phyloP scores from a whole-genome alignment of 2,888 invertebrate genomes.

The Ectemnius lituratus region DNA sequence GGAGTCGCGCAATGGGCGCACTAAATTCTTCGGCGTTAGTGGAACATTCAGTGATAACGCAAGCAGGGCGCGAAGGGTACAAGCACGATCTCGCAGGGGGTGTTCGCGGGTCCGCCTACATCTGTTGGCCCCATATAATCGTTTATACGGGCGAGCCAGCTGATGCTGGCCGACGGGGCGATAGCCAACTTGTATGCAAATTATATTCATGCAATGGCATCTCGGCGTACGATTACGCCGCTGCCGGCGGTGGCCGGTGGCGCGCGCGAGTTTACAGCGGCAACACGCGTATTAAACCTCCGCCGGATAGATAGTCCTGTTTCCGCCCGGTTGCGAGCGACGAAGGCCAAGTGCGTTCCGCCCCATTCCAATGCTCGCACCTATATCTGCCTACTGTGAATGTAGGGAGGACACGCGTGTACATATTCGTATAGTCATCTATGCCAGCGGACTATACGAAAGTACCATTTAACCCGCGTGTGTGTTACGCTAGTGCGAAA shows the following conservation, averaged over 20 bases:
- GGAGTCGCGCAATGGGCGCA: too few relatives aligned
- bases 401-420: too few relatives aligned
- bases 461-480: background rate
- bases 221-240: conserved; percentile 72
- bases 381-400: background rate
- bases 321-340: conserved; percentile 66
- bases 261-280: conserved; percentile 75
- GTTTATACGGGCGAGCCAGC: conserved; percentile 77
- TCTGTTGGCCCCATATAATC: conserved; percentile 77
- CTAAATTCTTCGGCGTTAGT: conserved; percentile 73
- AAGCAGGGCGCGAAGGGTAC: conserved; percentile 58
- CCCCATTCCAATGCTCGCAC: background rate
- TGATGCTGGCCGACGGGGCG: conserved; percentile 72
- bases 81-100: conserved; percentile 59
- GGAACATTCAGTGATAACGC: conserved; percentile 70
- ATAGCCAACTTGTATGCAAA: conserved; percentile 78
- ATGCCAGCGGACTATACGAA: background rate
- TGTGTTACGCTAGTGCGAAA: conserved; percentile 1
- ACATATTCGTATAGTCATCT: background rate
- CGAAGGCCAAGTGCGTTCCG: conserved; percentile 27
- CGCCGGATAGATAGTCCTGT: conserved; percentile 74
- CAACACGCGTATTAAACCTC: conserved; percentile 77
- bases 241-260: conserved; percentile 60
- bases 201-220: conserved; percentile 78
- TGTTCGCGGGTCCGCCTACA: conserved; percentile 73